Base-by-base conservation (phyloP, 2,113 vertebrate genomes). In the Chrysemys picta region DNA sequence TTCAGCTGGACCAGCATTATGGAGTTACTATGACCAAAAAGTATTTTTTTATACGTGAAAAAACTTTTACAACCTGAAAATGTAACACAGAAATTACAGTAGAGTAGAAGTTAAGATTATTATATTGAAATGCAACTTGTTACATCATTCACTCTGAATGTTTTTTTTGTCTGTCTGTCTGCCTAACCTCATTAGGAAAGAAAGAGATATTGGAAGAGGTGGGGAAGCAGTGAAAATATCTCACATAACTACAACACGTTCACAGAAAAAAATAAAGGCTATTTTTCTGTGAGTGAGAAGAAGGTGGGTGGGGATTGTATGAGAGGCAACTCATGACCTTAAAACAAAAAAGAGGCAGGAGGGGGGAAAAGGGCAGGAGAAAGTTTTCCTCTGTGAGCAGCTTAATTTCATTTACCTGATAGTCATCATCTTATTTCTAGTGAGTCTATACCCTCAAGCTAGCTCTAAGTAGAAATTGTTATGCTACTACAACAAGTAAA, bases 161-260 rank as follows among this genome's bases (percentile, higher is more conserved):
- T 93, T 82, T 10, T n/a, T 35, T 65, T 69, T n/a, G 62, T 65
- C 16, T 35, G n/a, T 38, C 31, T 35, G 35, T 69, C 14, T 52
- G 38, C 83, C 54, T 89, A 54, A 85, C 3, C 3, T 79, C 86
- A 87, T 85, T 7, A 65, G 75, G 56, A 84, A 85, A 86, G 85
- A 88, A 25, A 1, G 69, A 76, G 84, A 0, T 0, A 19, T 21
- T 69, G 65, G 31, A 52, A 35, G 84, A 94, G 82, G 19, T 0
- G 0, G 84, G 90, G 31, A 72, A 82, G 0, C 0, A 69, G 82
- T 35, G 92, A 84, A 94, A 93, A 90, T 83, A 90, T 38, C 8
- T 72, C n/a, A 72, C 9, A 72, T 17, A 69, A 94, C 94, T 92
- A 85, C 85, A 92, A 91, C 0, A 1, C 22, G 4, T 90, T 79